Evolutionary conservation across 2,113 vertebrate genomes (phyloP).

Genomic region (Salvator merianae): DNA sequence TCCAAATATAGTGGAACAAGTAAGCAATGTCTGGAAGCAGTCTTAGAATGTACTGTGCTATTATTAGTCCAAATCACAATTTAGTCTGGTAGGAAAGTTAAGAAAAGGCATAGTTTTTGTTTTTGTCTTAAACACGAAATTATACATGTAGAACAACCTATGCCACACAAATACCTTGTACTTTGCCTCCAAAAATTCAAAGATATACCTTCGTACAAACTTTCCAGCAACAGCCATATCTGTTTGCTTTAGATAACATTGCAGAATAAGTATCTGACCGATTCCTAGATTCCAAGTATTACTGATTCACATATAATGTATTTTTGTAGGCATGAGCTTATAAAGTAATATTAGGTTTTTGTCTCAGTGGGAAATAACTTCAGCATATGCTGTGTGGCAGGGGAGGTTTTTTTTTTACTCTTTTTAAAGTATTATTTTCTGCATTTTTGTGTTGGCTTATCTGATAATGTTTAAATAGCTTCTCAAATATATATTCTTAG

Average conservation of each 20-base stretch:
- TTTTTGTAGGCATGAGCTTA: background rate
- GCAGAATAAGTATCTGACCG: too few species aligned
- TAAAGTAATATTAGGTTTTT: background rate
- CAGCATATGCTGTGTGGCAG: background rate
- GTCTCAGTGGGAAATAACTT: background rate
- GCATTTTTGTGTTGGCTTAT: background rate
- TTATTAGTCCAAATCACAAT: too few species aligned
- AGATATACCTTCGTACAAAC: background rate
- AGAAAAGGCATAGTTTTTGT: too few species aligned
- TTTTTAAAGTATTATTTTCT: background rate
- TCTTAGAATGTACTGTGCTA: too few species aligned
- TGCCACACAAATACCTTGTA: background rate
- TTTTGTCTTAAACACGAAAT: too few species aligned
- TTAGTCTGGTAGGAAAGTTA: too few species aligned
- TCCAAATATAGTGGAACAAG: too few species aligned
- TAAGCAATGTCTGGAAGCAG: too few species aligned
- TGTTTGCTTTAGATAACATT: background rate
- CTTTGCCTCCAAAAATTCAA: background rate
- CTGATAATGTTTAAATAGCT: conserved; percentile 14
- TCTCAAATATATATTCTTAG: background rate
- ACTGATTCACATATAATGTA: background rate
- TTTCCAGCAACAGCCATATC: background rate
- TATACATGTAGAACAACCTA: background rate
- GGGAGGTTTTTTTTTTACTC: background rate
- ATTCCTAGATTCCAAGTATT: background rate